Evolutionary conservation across 2,113 vertebrate genomes (phyloP).

Genomic region (Apus apus): DNA sequence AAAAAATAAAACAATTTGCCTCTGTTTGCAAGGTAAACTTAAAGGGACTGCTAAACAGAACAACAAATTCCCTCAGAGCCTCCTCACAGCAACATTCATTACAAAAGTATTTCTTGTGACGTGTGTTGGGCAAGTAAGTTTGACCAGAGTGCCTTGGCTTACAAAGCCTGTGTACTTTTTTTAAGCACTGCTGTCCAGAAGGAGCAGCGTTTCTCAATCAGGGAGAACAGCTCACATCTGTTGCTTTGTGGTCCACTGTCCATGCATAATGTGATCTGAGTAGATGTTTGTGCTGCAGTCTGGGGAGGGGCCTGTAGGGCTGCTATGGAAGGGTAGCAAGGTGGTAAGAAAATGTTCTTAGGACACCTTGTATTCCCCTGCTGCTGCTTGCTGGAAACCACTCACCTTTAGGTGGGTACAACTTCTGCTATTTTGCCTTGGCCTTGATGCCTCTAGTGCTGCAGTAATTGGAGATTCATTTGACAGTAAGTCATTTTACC

Average conservation of each 20-base stretch:
- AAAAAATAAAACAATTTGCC: conserved; percentile 32
- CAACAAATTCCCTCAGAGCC: conserved; percentile 4
- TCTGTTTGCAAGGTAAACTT: conserved; percentile 57
- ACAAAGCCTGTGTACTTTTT: not conserved
- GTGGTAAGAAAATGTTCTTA: not conserved
- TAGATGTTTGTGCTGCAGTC: not conserved
- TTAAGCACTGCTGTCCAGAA: not conserved
- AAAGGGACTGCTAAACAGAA: conserved; percentile 25
- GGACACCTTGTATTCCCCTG: not conserved
- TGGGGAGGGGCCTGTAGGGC: not conserved
- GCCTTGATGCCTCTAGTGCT: not conserved
- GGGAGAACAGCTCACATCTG: not conserved
- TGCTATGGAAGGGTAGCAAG: rapidly evolving
- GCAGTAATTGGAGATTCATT: not conserved
- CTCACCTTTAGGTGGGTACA: not conserved
- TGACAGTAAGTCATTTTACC: rapidly evolving
- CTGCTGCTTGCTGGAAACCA: not conserved
- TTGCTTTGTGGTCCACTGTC: not conserved
- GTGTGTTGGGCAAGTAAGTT: not conserved
- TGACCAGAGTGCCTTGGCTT: not conserved
- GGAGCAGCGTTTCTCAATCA: not conserved
- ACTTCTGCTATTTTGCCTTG: not conserved
- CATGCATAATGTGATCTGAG: rapidly evolving
- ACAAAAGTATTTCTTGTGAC: conserved; percentile 2
- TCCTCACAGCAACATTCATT: conserved; percentile 1